Base-by-base conservation (phyloP, 2,797 vertebrate species). In the Crocodylus rhombifer region DNA sequence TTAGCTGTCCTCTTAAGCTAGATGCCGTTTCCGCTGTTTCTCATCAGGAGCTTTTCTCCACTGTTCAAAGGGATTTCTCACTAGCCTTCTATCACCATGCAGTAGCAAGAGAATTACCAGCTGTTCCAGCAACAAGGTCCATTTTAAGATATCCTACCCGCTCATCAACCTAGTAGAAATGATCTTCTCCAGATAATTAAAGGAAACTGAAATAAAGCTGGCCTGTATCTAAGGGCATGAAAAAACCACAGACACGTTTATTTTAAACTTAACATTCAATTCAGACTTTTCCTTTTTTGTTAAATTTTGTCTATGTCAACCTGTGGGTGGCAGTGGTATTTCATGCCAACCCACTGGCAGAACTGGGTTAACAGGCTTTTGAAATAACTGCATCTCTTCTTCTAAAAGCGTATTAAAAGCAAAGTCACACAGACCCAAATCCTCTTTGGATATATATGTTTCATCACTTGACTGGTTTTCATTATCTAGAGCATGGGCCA, bases 391-490 rank as follows among this genome's bases (percentile, higher is more conserved):
- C 64, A 62, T 6, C 57, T 60, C 25, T 84, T 15, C 64, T 69
- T 85, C 86, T 83, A 92, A 20, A 14, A 64, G 55, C 67, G 4
- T 14, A n/a, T 28, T 28, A 65, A 82, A 90, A 92, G 79, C 77
- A 94, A 95, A 94, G 0, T 78, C 4, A 1, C 56, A 84, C 67
- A 30, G 67, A 74, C 60, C 83, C 77, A 92, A 92, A 82, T 74
- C 86, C 91, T 90, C 89, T 77, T 86, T 84, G 86, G 85, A 78
- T 86, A 26, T 73, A 10, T 2, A 84, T 77, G 87, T 92, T 92
- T 95, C 89, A 93, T 88, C 95, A 91, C 89, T 95, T 92, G 89
- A 69, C 88, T 95, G 84, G 60, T 94, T 97, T 96, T 95, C 95
- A 92, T 95, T 94, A 88, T 86, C 93, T 90, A 42, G 80, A 91